These are phyloP conservation scores for Gnathonemus longibarbis DNA, from an alignment of 2,113 vertebrate species.

Conservation along the genomic window DNA sequence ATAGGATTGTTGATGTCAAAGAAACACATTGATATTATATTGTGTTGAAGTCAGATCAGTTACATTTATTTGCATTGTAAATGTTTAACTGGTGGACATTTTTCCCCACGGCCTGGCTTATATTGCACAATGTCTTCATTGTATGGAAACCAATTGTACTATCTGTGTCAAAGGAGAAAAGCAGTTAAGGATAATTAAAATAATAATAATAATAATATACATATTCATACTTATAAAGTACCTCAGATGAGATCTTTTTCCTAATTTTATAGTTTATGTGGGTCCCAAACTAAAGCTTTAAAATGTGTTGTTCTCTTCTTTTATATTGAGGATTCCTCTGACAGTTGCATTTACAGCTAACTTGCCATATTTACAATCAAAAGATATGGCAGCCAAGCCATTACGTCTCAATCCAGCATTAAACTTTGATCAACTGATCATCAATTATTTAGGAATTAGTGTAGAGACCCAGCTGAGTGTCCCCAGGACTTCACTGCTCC, in stretches of 20 bases:
- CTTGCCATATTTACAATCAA: slow-evolving; percentile 57
- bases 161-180: background rate
- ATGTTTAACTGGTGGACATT: slow-evolving; percentile 3
- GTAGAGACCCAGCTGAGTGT: slow-evolving; percentile 64
- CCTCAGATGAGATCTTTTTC: background rate
- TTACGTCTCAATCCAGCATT: slow-evolving; percentile 64
- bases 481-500: slow-evolving; percentile 52
- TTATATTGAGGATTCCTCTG: background rate
- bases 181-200: background rate
- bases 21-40: slow-evolving; percentile 6
- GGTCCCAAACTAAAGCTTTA: background rate
- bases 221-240: background rate
- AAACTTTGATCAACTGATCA: slow-evolving; percentile 69
- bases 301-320: background rate
- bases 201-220: background rate
- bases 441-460: slow-evolving; percentile 72
- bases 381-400: slow-evolving; percentile 59
- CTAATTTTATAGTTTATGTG: background rate
- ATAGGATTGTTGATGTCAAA: background rate
- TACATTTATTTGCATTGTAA: slow-evolving; percentile 16
- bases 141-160: background rate
- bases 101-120: background rate
- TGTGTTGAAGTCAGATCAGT: slow-evolving; percentile 10
- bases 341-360: slow-evolving; percentile 53
- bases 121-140: background rate